Evolutionary conservation across 2,888 invertebrate species (phyloP), one percentile per base, ranked within the genome.

Genomic region (Cyclophora punctaria): DNA sequence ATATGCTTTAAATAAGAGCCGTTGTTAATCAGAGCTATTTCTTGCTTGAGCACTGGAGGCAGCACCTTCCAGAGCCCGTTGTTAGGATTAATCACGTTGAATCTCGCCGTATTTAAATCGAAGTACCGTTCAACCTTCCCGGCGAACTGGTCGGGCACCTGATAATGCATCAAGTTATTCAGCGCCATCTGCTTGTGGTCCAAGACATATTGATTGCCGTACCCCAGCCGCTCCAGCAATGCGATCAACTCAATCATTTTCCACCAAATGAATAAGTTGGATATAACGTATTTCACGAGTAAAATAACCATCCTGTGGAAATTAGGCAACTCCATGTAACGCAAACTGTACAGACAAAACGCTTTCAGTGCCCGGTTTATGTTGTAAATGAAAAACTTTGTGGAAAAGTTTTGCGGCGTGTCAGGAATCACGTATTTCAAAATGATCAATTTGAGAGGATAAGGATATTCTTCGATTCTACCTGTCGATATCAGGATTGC

Each of bases 231-330:
- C 7, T 53, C 57, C 0, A 72, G 7, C 3, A 63, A 52, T n/a
- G 58, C 51, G 44, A 60, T 70, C 37, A 65, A 63, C 47, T 71
- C 73, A 0, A 66, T 3, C 0, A 71, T 40, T 35, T 49, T 55
- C 72, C 71, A 73, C n/a, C 58, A 37, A n/a, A 62, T 64, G 48
- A 78, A 74, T 2, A 51, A 3, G 44, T 58, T 66, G 1, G 65
- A 62, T 2, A 70, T 51, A 4, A 64, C 3, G 37, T 59, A 71
- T 3, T 59, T 55, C 2, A 64, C 0, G 7, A 77, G 48, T 37
- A 5, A 37, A 5, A 37, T 37, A 4, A 37, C 37, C 37, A 37
- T 37, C 5, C 37, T 37, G 0, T 37, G 1, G 4, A 37, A 37
- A 37, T 37, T 37, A 5, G 37, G 37, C 4, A 37, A 37, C 4